A percentile compares a stretch with the other conserved stretches of the same genome.
Evolutionary conservation across 2,888 invertebrate genomes (phyloP).

Genomic region (Tipula vernalis): DNA sequence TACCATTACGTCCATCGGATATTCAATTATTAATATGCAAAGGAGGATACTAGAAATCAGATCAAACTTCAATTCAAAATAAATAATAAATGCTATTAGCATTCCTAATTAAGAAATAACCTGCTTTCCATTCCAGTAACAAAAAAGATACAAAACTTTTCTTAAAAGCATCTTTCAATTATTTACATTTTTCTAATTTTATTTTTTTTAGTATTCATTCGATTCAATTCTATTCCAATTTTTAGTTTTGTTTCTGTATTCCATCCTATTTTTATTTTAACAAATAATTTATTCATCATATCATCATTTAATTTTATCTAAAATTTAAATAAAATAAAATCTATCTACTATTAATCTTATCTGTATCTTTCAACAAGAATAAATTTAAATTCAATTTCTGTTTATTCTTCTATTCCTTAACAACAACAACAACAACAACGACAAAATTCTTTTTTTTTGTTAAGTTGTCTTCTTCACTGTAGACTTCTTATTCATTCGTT

Average conservation of each 20-base stretch:
- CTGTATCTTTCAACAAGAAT: not conserved
- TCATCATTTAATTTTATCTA: not conserved
- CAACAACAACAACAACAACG: not conserved
- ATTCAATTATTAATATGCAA: not conserved
- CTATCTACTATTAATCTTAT: not conserved
- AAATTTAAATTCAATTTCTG: slow-evolving; percentile 4
- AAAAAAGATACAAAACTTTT: not conserved
- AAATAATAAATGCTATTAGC: not conserved
- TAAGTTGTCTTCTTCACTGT: not conserved
- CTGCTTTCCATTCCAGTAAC: not conserved
- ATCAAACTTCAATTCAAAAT: not conserved
- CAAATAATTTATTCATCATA: not conserved
- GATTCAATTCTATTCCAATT: not conserved
- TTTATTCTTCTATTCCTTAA: not conserved
- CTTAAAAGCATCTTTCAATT: not conserved
- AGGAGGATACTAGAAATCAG: not conserved
- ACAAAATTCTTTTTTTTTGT: not conserved
- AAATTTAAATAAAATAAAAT: not conserved
- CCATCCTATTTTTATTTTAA: not conserved
- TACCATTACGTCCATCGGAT: not conserved
- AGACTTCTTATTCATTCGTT: slow-evolving; percentile 4
- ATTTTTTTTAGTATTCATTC: not conserved
- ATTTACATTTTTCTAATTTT: not conserved
- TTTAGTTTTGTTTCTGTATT: not conserved
- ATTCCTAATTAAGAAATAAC: not conserved